Conservation (phyloP, 2,888 invertebrate genomes). For the Microplitis manilae region DNA sequence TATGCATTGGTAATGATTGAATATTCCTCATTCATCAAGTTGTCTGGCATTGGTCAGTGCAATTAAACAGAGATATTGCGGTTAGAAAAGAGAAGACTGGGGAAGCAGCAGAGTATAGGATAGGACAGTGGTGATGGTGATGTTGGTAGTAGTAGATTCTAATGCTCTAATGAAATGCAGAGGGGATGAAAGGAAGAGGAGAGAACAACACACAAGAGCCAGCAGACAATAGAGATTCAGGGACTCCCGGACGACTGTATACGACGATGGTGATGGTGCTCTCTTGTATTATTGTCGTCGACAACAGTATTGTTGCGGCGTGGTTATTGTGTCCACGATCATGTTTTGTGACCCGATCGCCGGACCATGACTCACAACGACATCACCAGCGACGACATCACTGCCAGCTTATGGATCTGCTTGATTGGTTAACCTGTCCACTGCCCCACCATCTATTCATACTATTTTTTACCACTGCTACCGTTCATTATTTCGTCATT, state of each 20-base stretch:
- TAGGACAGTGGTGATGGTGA: conserved; percentile 30
- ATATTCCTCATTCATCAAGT: conserved; percentile 16
- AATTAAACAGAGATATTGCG: conserved; percentile 35
- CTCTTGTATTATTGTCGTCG: conserved; percentile 58
- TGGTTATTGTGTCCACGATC: conserved; percentile 65
- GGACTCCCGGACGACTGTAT: conserved; percentile 44
- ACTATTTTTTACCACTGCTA: background rate
- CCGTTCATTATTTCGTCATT: background rate
- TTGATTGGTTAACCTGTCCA: conserved; percentile 4
- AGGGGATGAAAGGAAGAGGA: conserved; percentile 36
- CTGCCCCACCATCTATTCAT: background rate
- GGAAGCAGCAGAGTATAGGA: conserved; percentile 29
- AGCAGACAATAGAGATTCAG: conserved; percentile 46
- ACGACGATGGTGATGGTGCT: conserved; percentile 52
- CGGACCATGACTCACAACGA: conserved; percentile 49
- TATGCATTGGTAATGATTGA: conserved; percentile 20
- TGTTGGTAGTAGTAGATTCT: conserved; percentile 8
- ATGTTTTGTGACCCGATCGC: conserved; percentile 68
- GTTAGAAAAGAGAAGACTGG: background rate
- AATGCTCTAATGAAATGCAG: conserved; percentile 29
- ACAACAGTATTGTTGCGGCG: conserved; percentile 71
- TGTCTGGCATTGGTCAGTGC: conserved; percentile 15
- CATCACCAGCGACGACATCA: conserved; percentile 7
- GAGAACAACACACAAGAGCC: conserved; percentile 41
- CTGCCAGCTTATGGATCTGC: conserved; percentile 16